phyloP scores from a whole-genome alignment of 2,797 vertebrate genomes.

The Manis crassicaudata region DNA sequence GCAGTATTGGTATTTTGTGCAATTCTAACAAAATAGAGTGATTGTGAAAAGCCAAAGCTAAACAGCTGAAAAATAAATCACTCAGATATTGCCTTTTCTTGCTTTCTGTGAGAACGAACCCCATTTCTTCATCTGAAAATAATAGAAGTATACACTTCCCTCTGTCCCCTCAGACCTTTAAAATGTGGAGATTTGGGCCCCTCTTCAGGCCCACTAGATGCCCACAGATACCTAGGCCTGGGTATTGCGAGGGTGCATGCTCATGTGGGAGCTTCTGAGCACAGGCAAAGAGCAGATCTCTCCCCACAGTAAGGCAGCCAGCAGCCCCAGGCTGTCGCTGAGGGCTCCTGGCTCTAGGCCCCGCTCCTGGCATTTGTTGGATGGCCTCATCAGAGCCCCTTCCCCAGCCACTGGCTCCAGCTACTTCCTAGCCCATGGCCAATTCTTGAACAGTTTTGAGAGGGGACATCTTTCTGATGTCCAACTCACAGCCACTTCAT shows the following conservation, averaged over 20 bases:
- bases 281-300: not conserved
- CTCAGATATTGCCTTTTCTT: not conserved
- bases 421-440: not conserved
- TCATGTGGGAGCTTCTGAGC: not conserved
- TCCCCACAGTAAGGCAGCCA: too few relatives aligned
- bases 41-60: not conserved
- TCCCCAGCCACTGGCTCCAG: not conserved
- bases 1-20: not conserved
- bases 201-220: not conserved
- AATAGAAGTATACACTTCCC: not conserved
- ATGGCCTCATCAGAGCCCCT: not conserved
- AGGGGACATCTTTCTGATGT: not conserved
- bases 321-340: rapidly evolving
- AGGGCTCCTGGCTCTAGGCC: not conserved
- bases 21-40: not conserved
- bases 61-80: not conserved
- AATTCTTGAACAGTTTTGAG: not conserved
- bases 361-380: not conserved
- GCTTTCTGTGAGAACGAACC: not conserved
- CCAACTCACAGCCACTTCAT: not conserved
- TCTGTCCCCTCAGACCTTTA: not conserved
- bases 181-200: not conserved
- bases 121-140: not conserved
- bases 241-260: not conserved
- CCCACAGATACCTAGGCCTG: not conserved